These are phyloP conservation scores for Hippocampus mohnikei DNA, from an alignment of 2,113 vertebrate genomes.

Conservation along the genomic window DNA sequence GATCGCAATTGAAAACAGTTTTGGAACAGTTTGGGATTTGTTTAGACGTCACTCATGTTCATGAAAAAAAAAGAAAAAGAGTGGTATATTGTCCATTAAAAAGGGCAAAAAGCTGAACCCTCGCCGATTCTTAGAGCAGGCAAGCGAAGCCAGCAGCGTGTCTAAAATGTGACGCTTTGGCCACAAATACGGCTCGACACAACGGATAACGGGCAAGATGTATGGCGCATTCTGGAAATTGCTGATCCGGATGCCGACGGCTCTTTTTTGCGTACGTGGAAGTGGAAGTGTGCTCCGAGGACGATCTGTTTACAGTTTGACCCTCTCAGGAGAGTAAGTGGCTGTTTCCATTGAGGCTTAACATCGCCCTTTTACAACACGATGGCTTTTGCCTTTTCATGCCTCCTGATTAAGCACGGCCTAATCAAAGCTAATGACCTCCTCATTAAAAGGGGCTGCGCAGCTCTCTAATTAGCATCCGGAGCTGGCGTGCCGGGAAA, in stretches of 20 bases:
- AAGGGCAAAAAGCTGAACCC: no score
- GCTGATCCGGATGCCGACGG: neutral
- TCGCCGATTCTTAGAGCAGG: no score
- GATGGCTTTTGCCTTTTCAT: constrained; percentile 76
- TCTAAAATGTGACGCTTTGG: no score
- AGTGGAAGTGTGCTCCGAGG: constrained; percentile 30
- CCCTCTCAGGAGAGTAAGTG: constrained; percentile 62
- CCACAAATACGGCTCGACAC: no score
- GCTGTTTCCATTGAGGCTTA: constrained; percentile 63
- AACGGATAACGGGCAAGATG: no score
- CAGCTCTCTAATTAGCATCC: constrained; percentile 76
- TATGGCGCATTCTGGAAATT: neutral
- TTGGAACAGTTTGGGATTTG: neutral
- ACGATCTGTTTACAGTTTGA: constrained; percentile 58
- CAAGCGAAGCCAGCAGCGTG: no score
- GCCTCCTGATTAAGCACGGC: constrained; percentile 83
- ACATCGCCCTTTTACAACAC: constrained; percentile 59
- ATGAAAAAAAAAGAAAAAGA: no score
- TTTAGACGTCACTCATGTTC: no score
- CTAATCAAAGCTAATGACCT: constrained; percentile 93
- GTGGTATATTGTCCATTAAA: no score
- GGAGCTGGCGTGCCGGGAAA: constrained; percentile 51
- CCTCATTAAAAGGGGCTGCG: constrained; percentile 76
- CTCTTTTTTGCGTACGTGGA: neutral
- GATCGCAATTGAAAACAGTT: neutral